Evolutionary conservation across 2,797 vertebrate genomes (phyloP).

Genomic region (Eulemur coronatus): DNA sequence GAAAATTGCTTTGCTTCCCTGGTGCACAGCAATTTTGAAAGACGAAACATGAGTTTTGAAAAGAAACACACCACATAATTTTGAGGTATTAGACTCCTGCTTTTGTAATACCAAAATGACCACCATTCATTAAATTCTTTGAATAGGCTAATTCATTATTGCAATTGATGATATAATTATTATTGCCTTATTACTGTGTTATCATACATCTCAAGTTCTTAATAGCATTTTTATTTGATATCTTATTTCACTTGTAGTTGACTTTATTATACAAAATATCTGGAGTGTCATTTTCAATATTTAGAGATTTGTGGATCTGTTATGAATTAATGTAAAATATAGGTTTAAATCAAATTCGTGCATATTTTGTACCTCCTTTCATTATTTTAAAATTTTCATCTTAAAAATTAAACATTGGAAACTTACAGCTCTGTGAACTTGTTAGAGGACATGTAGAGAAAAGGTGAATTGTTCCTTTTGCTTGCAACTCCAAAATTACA

Average conservation of each 20-base stretch:
- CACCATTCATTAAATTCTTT: conserved; percentile 73
- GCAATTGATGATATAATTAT: conserved; percentile 72
- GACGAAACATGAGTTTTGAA: conserved; percentile 77
- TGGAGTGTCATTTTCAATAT: conserved; percentile 74
- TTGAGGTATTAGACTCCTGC: conserved; percentile 71
- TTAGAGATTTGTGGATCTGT: conserved; percentile 55
- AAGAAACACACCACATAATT: conserved; percentile 77
- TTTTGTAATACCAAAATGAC: conserved; percentile 74
- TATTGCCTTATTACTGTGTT: conserved; percentile 73
- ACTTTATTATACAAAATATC: conserved; percentile 68
- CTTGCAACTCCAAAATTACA: background rate
- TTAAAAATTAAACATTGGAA: conserved; percentile 50
- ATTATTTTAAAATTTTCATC: conserved; percentile 32
- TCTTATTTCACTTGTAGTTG: conserved; percentile 71
- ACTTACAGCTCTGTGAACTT: background rate
- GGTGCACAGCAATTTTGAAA: conserved; percentile 72
- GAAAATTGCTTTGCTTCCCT: conserved; percentile 77
- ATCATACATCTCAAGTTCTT: conserved; percentile 70
- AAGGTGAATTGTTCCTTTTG: background rate
- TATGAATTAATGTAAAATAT: conserved; percentile 68
- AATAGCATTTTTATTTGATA: conserved; percentile 73
- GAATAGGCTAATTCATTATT: conserved; percentile 75
- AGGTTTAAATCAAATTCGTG: conserved; percentile 56
- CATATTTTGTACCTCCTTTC: conserved; percentile 42
- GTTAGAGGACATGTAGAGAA: background rate